These are phyloP conservation scores for Phoxinus phoxinus DNA, from an alignment of 2,113 vertebrate genomes.

Conservation along the genomic window DNA sequence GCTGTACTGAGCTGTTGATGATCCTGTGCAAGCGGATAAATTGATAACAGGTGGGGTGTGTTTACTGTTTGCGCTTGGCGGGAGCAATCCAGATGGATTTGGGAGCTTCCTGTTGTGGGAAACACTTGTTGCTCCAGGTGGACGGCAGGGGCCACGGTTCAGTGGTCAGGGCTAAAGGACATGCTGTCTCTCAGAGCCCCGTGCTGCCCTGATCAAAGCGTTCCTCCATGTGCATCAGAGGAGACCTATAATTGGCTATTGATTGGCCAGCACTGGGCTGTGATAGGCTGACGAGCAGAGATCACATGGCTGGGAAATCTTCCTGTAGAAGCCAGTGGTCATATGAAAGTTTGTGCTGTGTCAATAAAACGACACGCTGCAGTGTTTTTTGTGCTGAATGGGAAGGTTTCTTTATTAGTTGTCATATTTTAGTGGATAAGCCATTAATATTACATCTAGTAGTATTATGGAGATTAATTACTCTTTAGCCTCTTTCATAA, in stretches of 20 bases:
- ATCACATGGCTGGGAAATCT: slow-evolving; percentile 53
- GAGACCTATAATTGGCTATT: slow-evolving; percentile 85
- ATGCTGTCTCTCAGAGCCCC: slow-evolving; percentile 72
- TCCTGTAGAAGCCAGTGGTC: slow-evolving; percentile 52
- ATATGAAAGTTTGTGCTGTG: slow-evolving; percentile 36
- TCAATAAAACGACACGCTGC: slow-evolving; percentile 3
- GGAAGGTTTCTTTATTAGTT: slow-evolving; percentile 31
- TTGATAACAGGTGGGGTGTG: slow-evolving; percentile 68
- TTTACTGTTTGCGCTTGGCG: slow-evolving; percentile 66
- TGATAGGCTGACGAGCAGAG: slow-evolving; percentile 56
- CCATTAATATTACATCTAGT: slow-evolving; percentile 26
- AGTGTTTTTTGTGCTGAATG: neutral
- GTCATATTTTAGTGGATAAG: slow-evolving; percentile 23
- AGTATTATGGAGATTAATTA: slow-evolving; percentile 44
- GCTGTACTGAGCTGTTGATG: slow-evolving; percentile 52
- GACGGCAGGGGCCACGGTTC: slow-evolving; percentile 75
- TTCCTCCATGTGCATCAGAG: slow-evolving; percentile 79
- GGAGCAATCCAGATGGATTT: slow-evolving; percentile 63
- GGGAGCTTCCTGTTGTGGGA: slow-evolving; percentile 61
- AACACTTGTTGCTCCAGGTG: slow-evolving; percentile 72
- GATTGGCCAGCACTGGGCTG: slow-evolving; percentile 74
- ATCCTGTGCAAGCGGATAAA: slow-evolving; percentile 65
- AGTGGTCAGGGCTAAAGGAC: slow-evolving; percentile 73
- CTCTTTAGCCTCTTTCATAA: slow-evolving; percentile 35
- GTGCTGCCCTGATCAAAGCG: slow-evolving; percentile 81